Evolutionary conservation across 2,113 vertebrate genomes (phyloP), one percentile per base, ranked within the genome.

Genomic region (Tylochromis polylepis): DNA sequence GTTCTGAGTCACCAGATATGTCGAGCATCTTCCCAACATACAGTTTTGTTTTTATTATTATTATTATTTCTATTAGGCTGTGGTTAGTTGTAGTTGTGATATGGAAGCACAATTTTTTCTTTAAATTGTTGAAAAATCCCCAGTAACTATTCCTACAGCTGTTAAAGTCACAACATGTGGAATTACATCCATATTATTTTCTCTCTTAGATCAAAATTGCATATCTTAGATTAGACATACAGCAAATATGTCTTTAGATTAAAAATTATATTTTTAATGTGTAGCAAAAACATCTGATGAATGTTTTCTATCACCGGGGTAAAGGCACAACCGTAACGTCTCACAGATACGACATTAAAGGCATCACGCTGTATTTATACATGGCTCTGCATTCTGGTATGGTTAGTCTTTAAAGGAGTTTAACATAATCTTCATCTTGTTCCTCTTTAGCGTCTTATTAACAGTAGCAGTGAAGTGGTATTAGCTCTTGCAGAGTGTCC

Each of bases 1-100:
- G 82, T 57, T 86, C 84, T 79, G 81, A 85, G 57, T 82, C 85
- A 79, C 83, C 55, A 91, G 36, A 89, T 20, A 86, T 43, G 79
- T 79, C 77, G 80, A 81, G 29, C 20, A 10, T 62, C 72, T 81
- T 87, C 27, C 82, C 59, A 83, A 56, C 79, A 85, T 36, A 22
- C 43, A 4, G 38, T 3, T 85, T 36, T 46, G 11, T 31, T 31
- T 2, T 34, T 20, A 16, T 59, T 59, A 2, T 60, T 60, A 60
- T 27, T 3, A 3, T 5, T 55, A 55, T 86, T 11, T 89, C 79
- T 60, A 51, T 88, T 8, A 87, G 55, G 34, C 29, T 90, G 27
- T 65, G 29, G 11, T n/a, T 36, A 2, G 2, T 77, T 41, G 12
- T 5, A 56, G n/a, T 12, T 58, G 31, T 16, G 41, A 51, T 82